A percentile compares a stretch with the other conserved stretches of the same genome.
These are phyloP conservation scores for Sebastes minor DNA, from an alignment of 2,797 vertebrate genomes.

Conservation along the genomic window DNA sequence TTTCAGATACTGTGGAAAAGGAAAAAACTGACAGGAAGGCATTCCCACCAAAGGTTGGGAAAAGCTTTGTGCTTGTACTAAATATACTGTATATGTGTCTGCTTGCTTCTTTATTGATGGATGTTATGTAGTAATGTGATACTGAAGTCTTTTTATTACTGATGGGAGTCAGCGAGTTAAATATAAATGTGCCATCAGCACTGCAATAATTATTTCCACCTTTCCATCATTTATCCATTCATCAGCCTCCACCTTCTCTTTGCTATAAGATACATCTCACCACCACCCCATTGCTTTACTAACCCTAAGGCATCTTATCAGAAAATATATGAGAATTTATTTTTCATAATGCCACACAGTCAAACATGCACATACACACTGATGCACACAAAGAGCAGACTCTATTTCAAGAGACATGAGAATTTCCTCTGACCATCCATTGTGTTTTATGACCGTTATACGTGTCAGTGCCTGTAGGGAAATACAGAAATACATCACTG, in stretches of 20 bases:
- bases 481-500: neutral
- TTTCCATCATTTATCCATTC: slow-evolving; percentile 24
- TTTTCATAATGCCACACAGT: neutral
- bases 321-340: neutral
- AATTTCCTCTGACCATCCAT: slow-evolving; percentile 15
- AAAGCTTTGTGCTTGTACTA: neutral
- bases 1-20: slow-evolving; percentile 2
- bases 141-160: slow-evolving; percentile 8
- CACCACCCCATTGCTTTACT: neutral
- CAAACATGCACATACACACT: neutral
- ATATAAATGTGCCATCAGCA: slow-evolving; percentile 54
- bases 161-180: slow-evolving; percentile 55
- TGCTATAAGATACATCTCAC: slow-evolving; percentile 18
- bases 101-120: neutral
- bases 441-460: slow-evolving; percentile 14
- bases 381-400: neutral
- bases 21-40: neutral
- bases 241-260: slow-evolving; percentile 22
- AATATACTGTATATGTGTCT: neutral
- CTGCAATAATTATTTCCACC: slow-evolving; percentile 18
- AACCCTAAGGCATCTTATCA: neutral
- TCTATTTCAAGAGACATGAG: slow-evolving; percentile 37
- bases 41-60: neutral
- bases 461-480: neutral
- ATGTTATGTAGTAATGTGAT: slow-evolving; percentile 15